Conservation (phyloP, 2,113 vertebrate genomes). For the Pelecanoides urinatrix region DNA sequence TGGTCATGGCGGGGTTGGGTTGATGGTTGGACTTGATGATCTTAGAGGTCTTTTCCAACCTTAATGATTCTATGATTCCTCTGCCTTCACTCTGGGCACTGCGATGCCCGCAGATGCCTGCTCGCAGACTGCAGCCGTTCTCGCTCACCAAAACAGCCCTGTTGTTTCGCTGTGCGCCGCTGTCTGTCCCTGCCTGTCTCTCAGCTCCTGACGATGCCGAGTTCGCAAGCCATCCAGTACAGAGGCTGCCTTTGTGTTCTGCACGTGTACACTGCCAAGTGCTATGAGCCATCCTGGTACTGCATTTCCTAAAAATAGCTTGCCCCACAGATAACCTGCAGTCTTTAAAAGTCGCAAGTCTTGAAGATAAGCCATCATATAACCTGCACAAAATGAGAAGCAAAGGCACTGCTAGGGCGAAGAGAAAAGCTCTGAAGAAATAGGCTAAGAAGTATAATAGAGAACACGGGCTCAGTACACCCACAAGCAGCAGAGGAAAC, state of each 20-base stretch:
- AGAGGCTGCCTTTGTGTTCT: constrained; percentile 35
- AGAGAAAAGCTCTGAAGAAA: not conserved
- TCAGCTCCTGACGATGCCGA: not conserved
- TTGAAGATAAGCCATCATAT: not conserved
- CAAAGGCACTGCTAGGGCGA: not conserved
- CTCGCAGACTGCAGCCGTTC: not conserved
- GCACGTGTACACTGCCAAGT: not conserved
- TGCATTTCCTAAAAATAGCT: constrained; percentile 23
- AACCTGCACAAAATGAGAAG: not conserved
- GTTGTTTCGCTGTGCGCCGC: not conserved
- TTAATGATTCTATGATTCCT: no score
- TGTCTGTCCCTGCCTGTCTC: constrained; percentile 15
- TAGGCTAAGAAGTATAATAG: not conserved
- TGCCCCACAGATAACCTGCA: not conserved
- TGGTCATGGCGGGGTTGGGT: no score
- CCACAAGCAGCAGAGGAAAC: not conserved
- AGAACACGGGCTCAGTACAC: fast-evolving
- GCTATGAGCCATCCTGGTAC: not conserved
- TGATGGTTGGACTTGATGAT: no score
- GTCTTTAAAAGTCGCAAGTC: not conserved
- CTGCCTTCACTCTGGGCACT: fast-evolving
- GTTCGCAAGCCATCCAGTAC: not conserved
- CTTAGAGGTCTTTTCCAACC: no score
- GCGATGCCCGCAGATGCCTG: not conserved
- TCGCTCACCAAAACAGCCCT: not conserved